These are phyloP conservation scores for Xenopus laevis DNA, from an alignment of 2,113 vertebrate genomes.

Conservation along the genomic window DNA sequence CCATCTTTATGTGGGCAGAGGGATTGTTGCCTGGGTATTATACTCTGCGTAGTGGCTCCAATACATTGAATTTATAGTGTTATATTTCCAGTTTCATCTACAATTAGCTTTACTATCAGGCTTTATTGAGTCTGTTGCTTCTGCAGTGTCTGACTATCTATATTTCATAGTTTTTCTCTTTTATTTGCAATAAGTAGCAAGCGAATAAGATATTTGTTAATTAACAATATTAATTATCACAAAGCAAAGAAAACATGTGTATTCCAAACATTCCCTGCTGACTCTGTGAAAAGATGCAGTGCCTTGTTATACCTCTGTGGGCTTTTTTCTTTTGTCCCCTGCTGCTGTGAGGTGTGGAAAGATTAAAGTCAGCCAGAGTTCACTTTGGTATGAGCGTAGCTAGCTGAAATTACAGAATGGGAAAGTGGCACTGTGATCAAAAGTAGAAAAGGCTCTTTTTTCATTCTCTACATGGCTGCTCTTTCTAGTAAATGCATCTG, in stretches of 20 bases:
- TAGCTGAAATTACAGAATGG: constrained; percentile 7
- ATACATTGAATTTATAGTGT: too few relatives aligned
- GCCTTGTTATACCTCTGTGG: constrained; percentile 8
- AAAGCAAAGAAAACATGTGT: constrained; percentile 2
- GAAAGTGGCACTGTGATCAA: not conserved
- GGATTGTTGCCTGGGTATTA: too few relatives aligned
- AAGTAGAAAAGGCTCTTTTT: too few relatives aligned
- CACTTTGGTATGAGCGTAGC: not conserved
- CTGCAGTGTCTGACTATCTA: too few relatives aligned
- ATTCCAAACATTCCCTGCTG: constrained; percentile 31
- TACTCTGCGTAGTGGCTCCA: too few relatives aligned
- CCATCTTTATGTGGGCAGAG: too few relatives aligned
- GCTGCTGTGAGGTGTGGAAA: constrained; percentile 27
- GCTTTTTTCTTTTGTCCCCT: not conserved
- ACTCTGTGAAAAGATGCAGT: constrained; percentile 26
- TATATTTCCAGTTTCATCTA: too few relatives aligned
- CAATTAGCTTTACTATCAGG: too few relatives aligned
- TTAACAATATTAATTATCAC: constrained; percentile 14
- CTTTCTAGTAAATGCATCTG: too few relatives aligned
- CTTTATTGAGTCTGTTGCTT: too few relatives aligned
- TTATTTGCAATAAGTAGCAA: not conserved
- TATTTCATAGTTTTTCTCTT: too few relatives aligned
- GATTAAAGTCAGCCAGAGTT: constrained; percentile 33
- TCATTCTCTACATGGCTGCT: too few relatives aligned
- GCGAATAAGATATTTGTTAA: constrained; percentile 23